phyloP scores from a whole-genome alignment of 2,797 vertebrate species.

The Melanitta fusca region DNA sequence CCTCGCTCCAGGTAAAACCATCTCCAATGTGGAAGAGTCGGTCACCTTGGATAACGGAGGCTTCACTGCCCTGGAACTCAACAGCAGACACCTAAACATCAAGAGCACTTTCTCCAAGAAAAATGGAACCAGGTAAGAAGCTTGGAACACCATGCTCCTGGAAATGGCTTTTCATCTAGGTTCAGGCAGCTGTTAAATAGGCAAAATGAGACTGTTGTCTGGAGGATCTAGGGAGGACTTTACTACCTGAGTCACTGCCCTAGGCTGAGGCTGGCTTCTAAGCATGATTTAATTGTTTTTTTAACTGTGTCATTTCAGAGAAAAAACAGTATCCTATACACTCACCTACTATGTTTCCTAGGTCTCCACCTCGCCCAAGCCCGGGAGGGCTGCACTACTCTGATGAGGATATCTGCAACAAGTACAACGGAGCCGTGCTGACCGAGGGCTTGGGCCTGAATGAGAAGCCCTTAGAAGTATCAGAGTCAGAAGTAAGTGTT shows the following conservation, averaged over 20 bases:
- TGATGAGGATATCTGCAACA: conserved; percentile 94
- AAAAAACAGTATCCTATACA: neutral
- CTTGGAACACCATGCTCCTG: neutral
- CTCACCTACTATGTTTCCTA: conserved; percentile 32
- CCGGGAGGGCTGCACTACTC: conserved; percentile 95
- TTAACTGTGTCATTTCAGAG: neutral
- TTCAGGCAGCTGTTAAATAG: neutral
- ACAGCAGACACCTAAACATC: conserved; percentile 90
- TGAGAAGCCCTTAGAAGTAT: conserved; percentile 89
- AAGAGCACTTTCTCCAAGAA: conserved; percentile 94
- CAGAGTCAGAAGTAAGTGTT: conserved; percentile 90
- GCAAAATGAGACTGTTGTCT: neutral
- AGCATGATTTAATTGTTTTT: neutral
- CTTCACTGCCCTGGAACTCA: conserved; percentile 94
- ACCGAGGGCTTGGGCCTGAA: conserved; percentile 88
- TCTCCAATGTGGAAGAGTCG: conserved; percentile 88
- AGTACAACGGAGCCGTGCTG: conserved; percentile 90
- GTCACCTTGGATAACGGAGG: conserved; percentile 94
- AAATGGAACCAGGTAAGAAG: conserved; percentile 90
- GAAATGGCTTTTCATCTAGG: neutral
- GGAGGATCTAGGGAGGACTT: neutral
- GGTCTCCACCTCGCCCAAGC: conserved; percentile 95
- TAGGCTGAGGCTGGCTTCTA: neutral
- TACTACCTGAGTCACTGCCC: neutral
- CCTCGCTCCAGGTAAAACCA: conserved; percentile 85